These are phyloP conservation scores for Maconellicoccus hirsutus DNA, from an alignment of 1,140 invertebrate species.

Conservation along the genomic window DNA sequence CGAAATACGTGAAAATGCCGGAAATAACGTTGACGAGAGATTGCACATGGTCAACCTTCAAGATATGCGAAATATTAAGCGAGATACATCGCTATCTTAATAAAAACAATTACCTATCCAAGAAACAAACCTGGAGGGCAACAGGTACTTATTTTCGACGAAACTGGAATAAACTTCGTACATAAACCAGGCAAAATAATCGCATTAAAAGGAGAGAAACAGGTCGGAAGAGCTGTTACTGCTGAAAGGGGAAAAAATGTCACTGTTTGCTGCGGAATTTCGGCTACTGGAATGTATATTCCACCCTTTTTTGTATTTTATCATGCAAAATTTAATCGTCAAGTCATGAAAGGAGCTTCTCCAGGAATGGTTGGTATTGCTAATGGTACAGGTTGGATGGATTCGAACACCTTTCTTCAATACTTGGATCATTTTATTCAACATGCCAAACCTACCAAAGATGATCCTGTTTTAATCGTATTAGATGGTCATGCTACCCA, in stretches of 20 bases:
- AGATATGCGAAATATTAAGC: too few relatives aligned
- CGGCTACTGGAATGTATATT: constrained; percentile 35
- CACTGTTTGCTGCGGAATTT: constrained; percentile 35
- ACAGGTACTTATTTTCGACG: too few relatives aligned
- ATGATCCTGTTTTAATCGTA: constrained; percentile 16
- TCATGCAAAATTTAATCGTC: too few relatives aligned
- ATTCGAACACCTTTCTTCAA: constrained; percentile 30
- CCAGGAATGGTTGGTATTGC: constrained; percentile 33
- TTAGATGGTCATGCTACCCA: constrained; percentile 23
- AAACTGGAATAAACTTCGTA: constrained; percentile 36
- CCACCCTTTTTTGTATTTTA: constrained; percentile 39
- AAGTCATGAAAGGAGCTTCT: too few relatives aligned
- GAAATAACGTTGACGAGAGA: too few relatives aligned
- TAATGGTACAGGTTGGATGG: constrained; percentile 35
- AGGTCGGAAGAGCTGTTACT: constrained; percentile 37
- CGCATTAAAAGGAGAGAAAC: constrained; percentile 34
- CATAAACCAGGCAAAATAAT: constrained; percentile 35
- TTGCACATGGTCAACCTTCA: too few relatives aligned
- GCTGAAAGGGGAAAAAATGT: constrained; percentile 37
- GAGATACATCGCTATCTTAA: too few relatives aligned
- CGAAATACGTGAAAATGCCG: too few relatives aligned
- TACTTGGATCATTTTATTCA: constrained; percentile 24
- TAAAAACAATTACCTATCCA: too few relatives aligned
- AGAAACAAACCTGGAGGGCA: too few relatives aligned
- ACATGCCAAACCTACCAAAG: constrained; percentile 16